Evolutionary conservation across 1,140 invertebrate species (phyloP).

Genomic region (Diachasmimorpha longicaudata): DNA sequence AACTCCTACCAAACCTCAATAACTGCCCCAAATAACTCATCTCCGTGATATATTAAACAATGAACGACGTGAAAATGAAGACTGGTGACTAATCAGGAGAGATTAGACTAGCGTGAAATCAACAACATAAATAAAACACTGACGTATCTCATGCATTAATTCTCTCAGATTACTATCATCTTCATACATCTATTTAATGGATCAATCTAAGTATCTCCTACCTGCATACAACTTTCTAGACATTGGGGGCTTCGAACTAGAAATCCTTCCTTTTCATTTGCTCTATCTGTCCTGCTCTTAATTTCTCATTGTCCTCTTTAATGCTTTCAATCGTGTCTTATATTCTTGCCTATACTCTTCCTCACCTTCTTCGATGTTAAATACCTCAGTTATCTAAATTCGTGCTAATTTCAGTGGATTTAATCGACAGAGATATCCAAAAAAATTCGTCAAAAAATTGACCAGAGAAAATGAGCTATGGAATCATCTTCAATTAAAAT

Average conservation of each 20-base stretch:
- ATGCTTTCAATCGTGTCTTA: neutral
- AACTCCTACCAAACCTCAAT: no score
- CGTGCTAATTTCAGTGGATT: neutral
- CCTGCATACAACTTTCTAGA: neutral
- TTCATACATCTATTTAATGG: slow-evolving; percentile 1
- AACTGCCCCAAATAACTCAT: neutral
- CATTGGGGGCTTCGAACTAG: neutral
- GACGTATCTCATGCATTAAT: neutral
- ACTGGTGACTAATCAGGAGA: neutral
- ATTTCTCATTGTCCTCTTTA: neutral
- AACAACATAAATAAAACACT: neutral
- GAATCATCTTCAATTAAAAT: no score
- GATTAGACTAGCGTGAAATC: neutral
- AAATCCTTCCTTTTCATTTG: neutral
- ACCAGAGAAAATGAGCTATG: neutral
- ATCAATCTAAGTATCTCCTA: neutral
- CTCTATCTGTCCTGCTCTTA: neutral
- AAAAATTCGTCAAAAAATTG: neutral
- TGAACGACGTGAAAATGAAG: neutral
- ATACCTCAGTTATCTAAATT: neutral
- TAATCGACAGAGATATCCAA: neutral
- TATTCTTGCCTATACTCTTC: no score
- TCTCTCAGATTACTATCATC: neutral
- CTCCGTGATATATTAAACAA: neutral
- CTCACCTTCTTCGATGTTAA: neutral